phyloP scores from a whole-genome alignment of 2,113 vertebrate species.

The Piaya cayana region DNA sequence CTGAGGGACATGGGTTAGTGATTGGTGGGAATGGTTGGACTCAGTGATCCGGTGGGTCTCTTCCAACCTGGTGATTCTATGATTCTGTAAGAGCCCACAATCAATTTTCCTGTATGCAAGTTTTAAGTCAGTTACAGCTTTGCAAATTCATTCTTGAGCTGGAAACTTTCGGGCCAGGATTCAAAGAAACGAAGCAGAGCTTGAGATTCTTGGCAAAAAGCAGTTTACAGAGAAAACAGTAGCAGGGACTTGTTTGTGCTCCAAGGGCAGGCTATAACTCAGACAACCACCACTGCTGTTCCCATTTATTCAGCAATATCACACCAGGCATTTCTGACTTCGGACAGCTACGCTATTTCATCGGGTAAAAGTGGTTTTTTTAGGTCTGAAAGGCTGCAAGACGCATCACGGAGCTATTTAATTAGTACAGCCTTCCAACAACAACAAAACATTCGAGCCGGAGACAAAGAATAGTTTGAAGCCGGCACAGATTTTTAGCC shows the following conservation, averaged over 20 bases:
- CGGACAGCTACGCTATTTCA: not conserved
- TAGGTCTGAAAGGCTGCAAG: not conserved
- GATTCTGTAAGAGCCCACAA: not conserved
- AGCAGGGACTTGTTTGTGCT: conserved; percentile 9
- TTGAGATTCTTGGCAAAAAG: conserved; percentile 4
- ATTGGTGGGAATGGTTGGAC: too few species aligned
- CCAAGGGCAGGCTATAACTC: not conserved
- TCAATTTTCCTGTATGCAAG: not conserved
- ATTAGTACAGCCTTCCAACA: not conserved
- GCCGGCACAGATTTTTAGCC: not conserved
- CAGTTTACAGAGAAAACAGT: not conserved
- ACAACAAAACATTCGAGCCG: not conserved
- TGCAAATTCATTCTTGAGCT: not conserved
- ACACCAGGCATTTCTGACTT: not conserved
- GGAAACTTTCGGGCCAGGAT: conserved; percentile 34
- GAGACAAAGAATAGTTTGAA: not conserved
- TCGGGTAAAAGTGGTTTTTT: not conserved
- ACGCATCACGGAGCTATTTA: not conserved
- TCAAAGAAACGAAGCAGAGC: not conserved
- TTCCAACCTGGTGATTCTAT: too few species aligned
- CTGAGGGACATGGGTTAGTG: too few species aligned
- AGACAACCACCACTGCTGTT: not conserved
- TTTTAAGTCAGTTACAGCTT: not conserved
- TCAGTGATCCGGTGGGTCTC: too few species aligned
- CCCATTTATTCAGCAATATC: not conserved